Conservation (phyloP, 1,140 invertebrate species). For the Bradysia coprophila region DNA sequence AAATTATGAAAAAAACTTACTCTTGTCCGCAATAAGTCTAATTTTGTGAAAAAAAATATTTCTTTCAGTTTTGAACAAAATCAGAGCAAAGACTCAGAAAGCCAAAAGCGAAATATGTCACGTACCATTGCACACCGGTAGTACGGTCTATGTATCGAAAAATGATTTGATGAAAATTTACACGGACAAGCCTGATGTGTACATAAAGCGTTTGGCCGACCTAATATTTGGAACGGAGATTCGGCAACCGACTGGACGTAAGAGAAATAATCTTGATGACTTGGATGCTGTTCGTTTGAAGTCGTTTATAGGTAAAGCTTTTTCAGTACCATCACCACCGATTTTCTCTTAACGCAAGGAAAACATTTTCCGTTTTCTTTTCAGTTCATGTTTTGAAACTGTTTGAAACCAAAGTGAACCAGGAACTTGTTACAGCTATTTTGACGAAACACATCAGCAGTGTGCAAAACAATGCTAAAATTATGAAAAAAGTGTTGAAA, state of each 20-base stretch:
- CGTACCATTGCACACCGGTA: constrained; percentile 13
- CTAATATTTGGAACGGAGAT: constrained; percentile 16
- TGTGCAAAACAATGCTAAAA: too few relatives aligned
- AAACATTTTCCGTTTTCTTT: constrained; percentile 1
- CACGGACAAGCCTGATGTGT: constrained; percentile 11
- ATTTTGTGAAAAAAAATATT: too few relatives aligned
- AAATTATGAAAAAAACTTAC: too few relatives aligned
- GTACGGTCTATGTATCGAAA: constrained; percentile 9
- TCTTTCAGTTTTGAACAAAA: too few relatives aligned
- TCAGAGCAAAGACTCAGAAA: too few relatives aligned
- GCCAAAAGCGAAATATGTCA: too few relatives aligned
- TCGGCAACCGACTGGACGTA: background rate
- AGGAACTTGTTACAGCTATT: too few relatives aligned
- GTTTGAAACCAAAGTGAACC: too few relatives aligned
- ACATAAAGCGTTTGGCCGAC: constrained; percentile 15
- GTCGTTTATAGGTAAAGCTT: constrained; percentile 16
- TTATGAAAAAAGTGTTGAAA: too few relatives aligned
- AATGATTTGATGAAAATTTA: constrained; percentile 1
- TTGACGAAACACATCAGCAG: too few relatives aligned
- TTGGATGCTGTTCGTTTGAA: constrained; percentile 7
- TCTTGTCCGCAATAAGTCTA: too few relatives aligned
- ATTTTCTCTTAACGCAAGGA: background rate
- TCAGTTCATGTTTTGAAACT: constrained; percentile 19
- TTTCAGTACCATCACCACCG: background rate
- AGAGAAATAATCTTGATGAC: background rate